These are phyloP conservation scores for Corythoichthys intestinalis DNA, from an alignment of 2,113 vertebrate genomes.

Conservation along the genomic window DNA sequence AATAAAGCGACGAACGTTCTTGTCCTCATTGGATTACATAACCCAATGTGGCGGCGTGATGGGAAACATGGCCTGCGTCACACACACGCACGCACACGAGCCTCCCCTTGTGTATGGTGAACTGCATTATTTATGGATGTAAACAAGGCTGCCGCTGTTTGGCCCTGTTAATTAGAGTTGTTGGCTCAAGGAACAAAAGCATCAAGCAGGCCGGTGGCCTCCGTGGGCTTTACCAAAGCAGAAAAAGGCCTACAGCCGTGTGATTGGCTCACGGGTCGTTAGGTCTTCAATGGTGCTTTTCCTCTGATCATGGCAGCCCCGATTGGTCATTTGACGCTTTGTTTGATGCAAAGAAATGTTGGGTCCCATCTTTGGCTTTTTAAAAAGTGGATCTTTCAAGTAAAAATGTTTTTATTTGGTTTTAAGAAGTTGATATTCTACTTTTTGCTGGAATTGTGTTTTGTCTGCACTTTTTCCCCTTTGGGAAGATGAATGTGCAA, in stretches of 20 bases:
- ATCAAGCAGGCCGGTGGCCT: slow-evolving; percentile 9
- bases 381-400: neutral
- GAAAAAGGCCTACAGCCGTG: neutral
- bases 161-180: slow-evolving; percentile 26
- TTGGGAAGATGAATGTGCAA: neutral
- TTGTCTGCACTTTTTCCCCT: neutral
- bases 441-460: neutral
- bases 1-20: slow-evolving; percentile 25
- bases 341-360: slow-evolving; percentile 25
- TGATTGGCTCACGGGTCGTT: slow-evolving; percentile 51
- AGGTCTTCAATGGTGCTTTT: slow-evolving; percentile 49
- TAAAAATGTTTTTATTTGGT: neutral
- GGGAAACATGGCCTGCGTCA: slow-evolving; percentile 26
- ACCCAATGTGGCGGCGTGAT: slow-evolving; percentile 36
- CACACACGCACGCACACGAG: neutral
- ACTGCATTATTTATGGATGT: slow-evolving; percentile 45
- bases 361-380: neutral
- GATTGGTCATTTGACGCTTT: slow-evolving; percentile 44
- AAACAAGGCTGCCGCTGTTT: slow-evolving; percentile 50
- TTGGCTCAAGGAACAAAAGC: slow-evolving; percentile 19
- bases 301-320: slow-evolving; percentile 24
- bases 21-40: slow-evolving; percentile 48
- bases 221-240: neutral
- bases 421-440: neutral
- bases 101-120: slow-evolving; percentile 32